phyloP scores from a whole-genome alignment of 2,888 invertebrate genomes.

The Amiota minor region DNA sequence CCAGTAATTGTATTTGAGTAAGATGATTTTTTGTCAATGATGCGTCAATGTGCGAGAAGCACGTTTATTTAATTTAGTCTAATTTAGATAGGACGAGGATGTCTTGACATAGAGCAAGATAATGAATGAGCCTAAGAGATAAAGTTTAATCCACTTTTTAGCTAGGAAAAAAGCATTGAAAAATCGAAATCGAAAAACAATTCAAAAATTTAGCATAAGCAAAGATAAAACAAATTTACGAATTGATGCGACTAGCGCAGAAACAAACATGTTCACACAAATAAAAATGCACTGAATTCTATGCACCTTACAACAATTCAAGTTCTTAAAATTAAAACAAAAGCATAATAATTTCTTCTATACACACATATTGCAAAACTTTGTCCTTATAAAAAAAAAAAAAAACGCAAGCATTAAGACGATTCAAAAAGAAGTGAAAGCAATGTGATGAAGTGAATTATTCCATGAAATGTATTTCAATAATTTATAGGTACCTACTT shows the following conservation, averaged over 20 bases:
- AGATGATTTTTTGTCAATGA: too few species aligned
- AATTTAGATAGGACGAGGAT: not conserved
- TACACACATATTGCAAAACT: not conserved
- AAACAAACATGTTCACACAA: slow-evolving; percentile 12
- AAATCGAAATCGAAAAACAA: slow-evolving; percentile 43
- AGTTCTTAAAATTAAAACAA: not conserved
- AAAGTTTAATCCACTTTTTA: slow-evolving; percentile 5
- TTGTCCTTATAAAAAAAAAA: too few species aligned
- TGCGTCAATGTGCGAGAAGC: too few species aligned
- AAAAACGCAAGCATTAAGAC: slow-evolving; percentile 31
- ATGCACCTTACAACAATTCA: not conserved
- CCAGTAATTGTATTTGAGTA: too few species aligned
- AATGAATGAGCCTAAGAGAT: not conserved
- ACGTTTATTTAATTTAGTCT: not conserved
- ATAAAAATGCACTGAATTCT: slow-evolving; percentile 23
- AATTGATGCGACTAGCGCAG: slow-evolving; percentile 20
- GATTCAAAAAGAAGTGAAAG: slow-evolving; percentile 27
- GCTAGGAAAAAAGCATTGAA: slow-evolving; percentile 14
- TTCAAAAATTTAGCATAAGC: not conserved
- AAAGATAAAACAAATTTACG: slow-evolving; percentile 5
- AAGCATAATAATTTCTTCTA: slow-evolving; percentile 3
- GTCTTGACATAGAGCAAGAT: not conserved
- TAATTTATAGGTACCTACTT: too few species aligned
- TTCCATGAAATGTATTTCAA: too few species aligned
- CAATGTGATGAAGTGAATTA: too few species aligned